phyloP scores from a whole-genome alignment of 37 sponge, comb jelly and placozoan species.

The Agelas oroides region DNA sequence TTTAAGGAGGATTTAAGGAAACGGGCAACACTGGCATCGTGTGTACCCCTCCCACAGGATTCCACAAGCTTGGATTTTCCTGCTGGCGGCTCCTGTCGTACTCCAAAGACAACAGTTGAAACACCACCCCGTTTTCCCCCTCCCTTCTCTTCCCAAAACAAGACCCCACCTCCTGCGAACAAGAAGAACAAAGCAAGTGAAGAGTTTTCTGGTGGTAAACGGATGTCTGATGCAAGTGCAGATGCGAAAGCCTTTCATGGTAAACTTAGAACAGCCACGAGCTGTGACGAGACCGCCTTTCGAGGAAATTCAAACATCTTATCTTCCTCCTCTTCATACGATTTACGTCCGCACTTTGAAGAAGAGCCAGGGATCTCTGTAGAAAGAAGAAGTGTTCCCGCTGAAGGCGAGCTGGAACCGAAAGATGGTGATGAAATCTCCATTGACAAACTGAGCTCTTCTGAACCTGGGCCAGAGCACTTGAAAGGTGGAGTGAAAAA shows the following conservation, averaged over 20 bases:
- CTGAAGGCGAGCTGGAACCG: background rate
- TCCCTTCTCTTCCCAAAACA: conserved; percentile 23
- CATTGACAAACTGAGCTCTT: background rate
- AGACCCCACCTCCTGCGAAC: conserved; percentile 1
- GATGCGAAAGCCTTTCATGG: too few species aligned
- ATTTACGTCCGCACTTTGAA: background rate
- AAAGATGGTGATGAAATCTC: conserved; percentile 3
- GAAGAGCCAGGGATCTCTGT: background rate
- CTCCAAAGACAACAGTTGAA: background rate
- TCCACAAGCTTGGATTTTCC: conserved; percentile 25
- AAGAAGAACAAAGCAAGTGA: too few species aligned
- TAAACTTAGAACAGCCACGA: conserved; percentile 4
- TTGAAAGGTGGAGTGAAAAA: background rate
- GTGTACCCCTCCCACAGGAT: background rate
- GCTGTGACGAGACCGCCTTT: background rate
- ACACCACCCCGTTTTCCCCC: background rate
- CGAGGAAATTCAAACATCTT: background rate
- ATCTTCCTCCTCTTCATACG: background rate
- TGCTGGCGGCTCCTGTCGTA: background rate
- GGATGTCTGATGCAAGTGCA: too few species aligned
- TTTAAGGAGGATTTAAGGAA: background rate
- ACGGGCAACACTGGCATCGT: background rate
- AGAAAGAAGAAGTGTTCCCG: background rate
- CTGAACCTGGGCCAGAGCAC: background rate
- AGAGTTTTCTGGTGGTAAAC: too few species aligned